Base-by-base conservation (phyloP, 2,797 vertebrate species). In the Platalea minor region DNA sequence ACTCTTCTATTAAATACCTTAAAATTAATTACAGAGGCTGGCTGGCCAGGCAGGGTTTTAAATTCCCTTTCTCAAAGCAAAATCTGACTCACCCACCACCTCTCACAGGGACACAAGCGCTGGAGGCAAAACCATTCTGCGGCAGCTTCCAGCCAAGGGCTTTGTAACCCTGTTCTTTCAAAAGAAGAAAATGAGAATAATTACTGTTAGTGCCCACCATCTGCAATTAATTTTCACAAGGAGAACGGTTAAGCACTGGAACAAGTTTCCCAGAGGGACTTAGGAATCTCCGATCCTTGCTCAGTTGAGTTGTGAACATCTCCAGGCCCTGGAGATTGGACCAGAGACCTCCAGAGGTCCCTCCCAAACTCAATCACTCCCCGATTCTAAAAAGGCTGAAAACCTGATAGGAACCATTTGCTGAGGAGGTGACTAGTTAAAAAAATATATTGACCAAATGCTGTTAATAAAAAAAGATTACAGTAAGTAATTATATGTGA, bases 11-110 rank as follows among this genome's bases (percentile, higher is more conserved):
- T 78, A 96, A 95, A 89, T 85, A 85, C 86, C 94, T 85, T 88
- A 75, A 81, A 93, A 82, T 91, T 93, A 95, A 96, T 96, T 92
- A 88, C 95, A 81, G 91, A 78, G 63, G 35, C 50, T 84, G 86
- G 39, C 54, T 91, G 74, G 84, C 89, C 70, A 92, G 64, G 65
- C 61, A 87, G 77, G 28, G 53, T 81, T 89, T 92, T 70, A 61
- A 96, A 93, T 83, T 89, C 41, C 63, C 12, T 74, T 94, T 80
- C 75, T 77, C 24, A 53, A 81, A 94, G 53, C 28, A 83, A 69
- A 70, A 50, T 45, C 59, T 75, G 80, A 93, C 73, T 93, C 73
- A 74, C 85, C 67, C 70, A 77, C 51, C 50, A 78, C 53, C 73
- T 85, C 50, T 85, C 0, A 0, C 14, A 85, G 81, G 76, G 64